A percentile compares a stretch with the other conserved stretches of the same genome.
Conservation (phyloP, 2,113 vertebrate genomes). For the Lates calcarifer region DNA sequence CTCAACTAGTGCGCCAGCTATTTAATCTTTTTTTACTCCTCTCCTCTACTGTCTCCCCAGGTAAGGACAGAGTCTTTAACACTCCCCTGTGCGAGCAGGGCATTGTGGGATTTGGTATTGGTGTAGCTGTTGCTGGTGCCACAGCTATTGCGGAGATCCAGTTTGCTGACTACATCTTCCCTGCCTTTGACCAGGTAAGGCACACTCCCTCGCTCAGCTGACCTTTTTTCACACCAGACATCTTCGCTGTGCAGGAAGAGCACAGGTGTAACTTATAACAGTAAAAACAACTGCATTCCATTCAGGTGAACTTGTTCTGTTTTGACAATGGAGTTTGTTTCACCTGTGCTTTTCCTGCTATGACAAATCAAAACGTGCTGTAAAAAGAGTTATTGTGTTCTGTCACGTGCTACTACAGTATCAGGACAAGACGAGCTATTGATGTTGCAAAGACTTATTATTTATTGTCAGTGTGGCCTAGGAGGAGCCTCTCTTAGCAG, state of each 20-base stretch:
- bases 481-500: not conserved
- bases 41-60: conserved; percentile 71
- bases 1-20: not conserved
- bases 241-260: not conserved
- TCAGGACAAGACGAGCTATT: not conserved
- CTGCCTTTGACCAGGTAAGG: conserved; percentile 97
- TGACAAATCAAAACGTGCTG: not conserved
- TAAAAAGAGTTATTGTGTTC: not conserved
- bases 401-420: not conserved
- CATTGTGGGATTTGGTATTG: conserved; percentile 98
- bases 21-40: not conserved
- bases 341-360: not conserved
- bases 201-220: too few relatives aligned
- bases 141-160: conserved; percentile 99
- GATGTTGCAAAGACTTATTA: not conserved
- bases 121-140: conserved; percentile 92
- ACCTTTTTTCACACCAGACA: not conserved
- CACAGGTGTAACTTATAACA: not conserved
- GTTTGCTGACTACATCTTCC: conserved; percentile 98
- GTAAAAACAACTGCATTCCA: not conserved
- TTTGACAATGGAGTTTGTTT: not conserved
- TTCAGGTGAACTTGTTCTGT: not conserved
- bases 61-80: conserved; percentile 98
- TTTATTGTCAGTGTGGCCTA: not conserved
- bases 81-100: conserved; percentile 98